Base-by-base conservation (phyloP, 2,113 vertebrate genomes). In the Regulus satrapa region DNA sequence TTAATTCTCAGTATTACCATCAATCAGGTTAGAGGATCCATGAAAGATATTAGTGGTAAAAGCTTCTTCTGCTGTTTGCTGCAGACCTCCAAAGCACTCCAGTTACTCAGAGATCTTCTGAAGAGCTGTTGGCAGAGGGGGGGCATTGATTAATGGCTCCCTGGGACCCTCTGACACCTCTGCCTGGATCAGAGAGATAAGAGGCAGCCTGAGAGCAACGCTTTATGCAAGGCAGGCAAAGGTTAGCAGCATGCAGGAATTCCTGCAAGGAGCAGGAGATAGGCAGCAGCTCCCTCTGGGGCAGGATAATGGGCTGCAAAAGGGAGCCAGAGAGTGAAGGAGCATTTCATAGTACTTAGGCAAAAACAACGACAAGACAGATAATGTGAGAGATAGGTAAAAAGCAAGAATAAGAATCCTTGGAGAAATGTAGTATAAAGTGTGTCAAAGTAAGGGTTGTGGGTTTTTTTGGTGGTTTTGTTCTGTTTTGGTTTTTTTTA, bases 81-180 rank as follows among this genome's bases (percentile, higher is more conserved):
- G 25, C 34, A 75, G 80, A 91, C 31, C 82, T 97, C 83, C 79
- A 78, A 95, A 94, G 84, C 95, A 95, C 96, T 97, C 85, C 89
- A 73, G 87, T 68, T 96, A 79, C 93, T 75, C 3, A 0, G 64
- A 92, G 90, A 95, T 90, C 80, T 94, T 87, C 96, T 85, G 95
- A 96, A 96, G 93, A 97, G 95, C 94, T 97, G 87, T 85, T 96
- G 96, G 97, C 96, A 89, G 96, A 71, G 89, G n/a, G 41, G 34
- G 84, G 41, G 26, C 0, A 12, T 94, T 98, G 98, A 98, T 98
- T 93, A 97, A 98, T 98, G 94, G 91, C 69, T 97, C 94, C 94
- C 82, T 86, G 66, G 96, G 96, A 97, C 80, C 76, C 94, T 94
- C 96, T 96, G 97, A 98, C 98, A 98, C 98, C 95, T 97, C 95